Evolutionary conservation across 2,888 invertebrate genomes (phyloP), one percentile per base, ranked within the genome.

Genomic region (Cantharis rufa): DNA sequence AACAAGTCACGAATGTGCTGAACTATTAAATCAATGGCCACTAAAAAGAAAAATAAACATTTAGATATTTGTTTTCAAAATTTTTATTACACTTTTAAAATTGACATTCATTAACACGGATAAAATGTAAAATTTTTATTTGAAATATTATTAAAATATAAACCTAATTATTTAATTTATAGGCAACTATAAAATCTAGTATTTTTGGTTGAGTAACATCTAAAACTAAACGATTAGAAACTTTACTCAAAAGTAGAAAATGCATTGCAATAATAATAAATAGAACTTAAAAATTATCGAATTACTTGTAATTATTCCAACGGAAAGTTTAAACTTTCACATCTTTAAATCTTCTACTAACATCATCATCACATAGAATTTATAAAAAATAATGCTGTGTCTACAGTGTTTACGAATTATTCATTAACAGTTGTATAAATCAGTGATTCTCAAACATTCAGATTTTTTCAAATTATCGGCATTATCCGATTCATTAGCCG

Each of bases 11-110:
- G 94, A 87, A 98, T 98, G 89, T 98, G 98, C 89, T 98, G 98
- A 70, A 98, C 98, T 86, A 98, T 98, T 88, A 98, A 90, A 87
- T 98, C 97, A 86, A 98, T 98, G 82, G 98, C 98, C 88, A 98
- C 98, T 98, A 93, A 77, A 94, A 93, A 48, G 48, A 48, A 85
- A 86, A 86, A 81, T 77, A 77, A 77, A 68, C 68, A 24, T 27
- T 28, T 71, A 71, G 63, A 77, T 71, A 66, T 24, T 18, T 66
- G 18, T 16, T 66, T 66, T 21, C 3, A 15, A 66, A 66, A 21
- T 21, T 66, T 63, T 66, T 66, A 66, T 66, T 66, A 66, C 64
- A 66, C 18, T 15, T 66, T 66, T 66, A 21, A 66, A 66, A 66
- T 66, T 66, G 64, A 66, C 64, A 66, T 21, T 66, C 64, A 66